Evolutionary conservation across 23 tunicate species (phyloP).

Genomic region (Ciona savignyi): DNA sequence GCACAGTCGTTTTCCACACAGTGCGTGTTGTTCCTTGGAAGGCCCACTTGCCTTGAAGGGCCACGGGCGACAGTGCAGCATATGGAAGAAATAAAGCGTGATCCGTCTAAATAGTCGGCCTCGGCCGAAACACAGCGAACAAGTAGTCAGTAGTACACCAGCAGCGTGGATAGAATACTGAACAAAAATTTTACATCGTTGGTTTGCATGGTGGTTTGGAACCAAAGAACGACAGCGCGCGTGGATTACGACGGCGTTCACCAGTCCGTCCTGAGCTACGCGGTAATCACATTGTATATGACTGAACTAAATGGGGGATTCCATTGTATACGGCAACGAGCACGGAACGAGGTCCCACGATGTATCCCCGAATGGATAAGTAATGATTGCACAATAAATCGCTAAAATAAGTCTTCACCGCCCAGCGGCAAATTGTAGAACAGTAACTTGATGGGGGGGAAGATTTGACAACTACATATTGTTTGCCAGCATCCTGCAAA

Average conservation of each 20-base stretch:
- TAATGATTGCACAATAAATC: neutral
- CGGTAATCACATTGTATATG: neutral
- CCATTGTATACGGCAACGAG: no score
- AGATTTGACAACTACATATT: neutral
- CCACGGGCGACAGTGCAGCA: neutral
- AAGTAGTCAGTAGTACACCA: neutral
- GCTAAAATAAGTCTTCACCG: neutral
- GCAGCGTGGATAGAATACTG: no score
- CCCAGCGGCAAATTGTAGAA: neutral
- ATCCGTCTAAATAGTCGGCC: neutral
- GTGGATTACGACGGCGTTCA: no score
- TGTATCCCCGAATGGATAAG: neutral
- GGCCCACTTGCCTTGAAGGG: neutral
- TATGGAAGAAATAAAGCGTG: neutral
- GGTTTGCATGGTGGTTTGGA: no score
- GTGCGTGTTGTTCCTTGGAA: neutral
- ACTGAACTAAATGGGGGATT: no score
- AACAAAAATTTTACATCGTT: no score
- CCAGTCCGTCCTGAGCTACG: neutral
- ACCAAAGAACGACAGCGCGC: no score
- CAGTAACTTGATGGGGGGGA: neutral
- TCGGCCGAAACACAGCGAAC: neutral
- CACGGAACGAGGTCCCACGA: neutral
- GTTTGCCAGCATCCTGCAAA: neutral
- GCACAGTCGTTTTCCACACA: neutral